Evolutionary conservation across 2,888 invertebrate species (phyloP), one percentile per base, ranked within the genome.

Genomic region (Monopis laevigella): DNA sequence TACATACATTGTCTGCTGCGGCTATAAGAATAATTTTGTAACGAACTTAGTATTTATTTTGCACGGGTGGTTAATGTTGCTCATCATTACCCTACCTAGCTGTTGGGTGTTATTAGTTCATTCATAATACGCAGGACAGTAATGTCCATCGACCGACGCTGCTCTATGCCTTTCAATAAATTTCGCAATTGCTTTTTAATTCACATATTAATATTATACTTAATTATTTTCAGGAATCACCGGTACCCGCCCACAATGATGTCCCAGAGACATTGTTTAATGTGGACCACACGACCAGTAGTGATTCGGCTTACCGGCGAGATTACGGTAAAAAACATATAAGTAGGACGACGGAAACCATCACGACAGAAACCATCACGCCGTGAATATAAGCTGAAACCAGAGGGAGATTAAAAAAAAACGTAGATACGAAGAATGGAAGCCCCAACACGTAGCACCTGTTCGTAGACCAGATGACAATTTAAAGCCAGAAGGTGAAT

Each of bases 241-340:
- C 87, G 89, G 58, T 93, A 93, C 72, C 86, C 90, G 51, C n/a
- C n/a, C 92, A 92, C 73, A 86, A 84, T 59, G 84, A 85, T 65
- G 78, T 82, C 72, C 82, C 77, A 64, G 80, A 82, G 74, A 81
- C 82, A 73, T 78, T 80, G 73, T 82, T 82, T 70, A 80, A 78
- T 73, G 81, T 80, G 72, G 77, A 69, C 69, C 78, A 77, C 62
- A 78, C 73, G 60, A 75, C 69, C 56, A 74, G 68, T 62, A 74
- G 83, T 65, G 82, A 83, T 45, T 84, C 85, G 52, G 86, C 87
- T 35, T 88, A 88, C 65, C 78, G 78, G 51, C 81, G 84, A 53
- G 87, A 88, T 58, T 88, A 83, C 68, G 84, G 86, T 56, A 84
- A 85, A 60, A 87, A 87, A 53, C 85, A 83, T 52, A 83, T 85